A percentile compares a stretch with the other conserved stretches of the same genome.
phyloP scores from a whole-genome alignment of 2,113 vertebrate species.

The Equus przewalskii region DNA sequence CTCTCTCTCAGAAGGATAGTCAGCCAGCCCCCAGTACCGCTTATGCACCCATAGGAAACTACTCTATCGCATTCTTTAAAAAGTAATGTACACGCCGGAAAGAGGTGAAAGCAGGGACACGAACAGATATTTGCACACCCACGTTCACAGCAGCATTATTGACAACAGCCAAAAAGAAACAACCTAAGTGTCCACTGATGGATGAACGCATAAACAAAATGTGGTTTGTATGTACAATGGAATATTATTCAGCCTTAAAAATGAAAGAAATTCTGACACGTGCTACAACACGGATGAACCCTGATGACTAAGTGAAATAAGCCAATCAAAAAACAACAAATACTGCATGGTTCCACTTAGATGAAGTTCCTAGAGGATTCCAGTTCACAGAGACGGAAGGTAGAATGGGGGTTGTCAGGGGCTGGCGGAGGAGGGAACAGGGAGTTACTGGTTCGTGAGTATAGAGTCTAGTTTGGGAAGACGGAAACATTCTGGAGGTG shows the following conservation, averaged over 20 bases:
- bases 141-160: neutral
- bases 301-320: neutral
- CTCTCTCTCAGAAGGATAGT: neutral
- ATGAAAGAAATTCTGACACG: neutral
- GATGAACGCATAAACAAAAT: neutral
- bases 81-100: neutral
- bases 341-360: neutral
- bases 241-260: neutral
- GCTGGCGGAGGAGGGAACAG: neutral
- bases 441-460: neutral
- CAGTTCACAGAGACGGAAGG: neutral
- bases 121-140: neutral
- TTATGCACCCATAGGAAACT: neutral
- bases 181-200: fast-evolving
- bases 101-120: neutral
- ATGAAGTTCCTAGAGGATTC: neutral
- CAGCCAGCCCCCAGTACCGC: fast-evolving
- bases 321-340: neutral
- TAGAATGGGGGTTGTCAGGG: too few species aligned
- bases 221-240: fast-evolving
- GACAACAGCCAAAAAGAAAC: neutral
- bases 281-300: too few species aligned
- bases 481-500: neutral
- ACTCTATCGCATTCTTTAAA: neutral
- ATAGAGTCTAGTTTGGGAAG: neutral